Base-by-base conservation (phyloP, 1,140 invertebrate genomes). In the Drosophila kanapiae region DNA sequence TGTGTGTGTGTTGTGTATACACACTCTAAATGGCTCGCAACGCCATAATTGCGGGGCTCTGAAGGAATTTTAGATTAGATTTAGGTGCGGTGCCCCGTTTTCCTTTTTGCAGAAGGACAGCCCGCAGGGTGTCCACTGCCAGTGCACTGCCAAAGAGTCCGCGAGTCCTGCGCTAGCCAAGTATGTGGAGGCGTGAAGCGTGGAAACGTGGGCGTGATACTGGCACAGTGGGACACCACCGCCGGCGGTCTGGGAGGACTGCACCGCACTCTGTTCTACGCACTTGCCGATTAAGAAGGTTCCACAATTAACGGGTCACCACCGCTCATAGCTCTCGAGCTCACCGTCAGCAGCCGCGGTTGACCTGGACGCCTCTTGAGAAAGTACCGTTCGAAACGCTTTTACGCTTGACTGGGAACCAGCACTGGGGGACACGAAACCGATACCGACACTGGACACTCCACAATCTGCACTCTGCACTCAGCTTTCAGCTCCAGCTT, bases 301-400 rank as follows among this genome's bases (percentile, higher is more conserved):
- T 67, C 31, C 58, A 63, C 58, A 67, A 63, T 62, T 27, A 61
- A 62, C 29, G 29, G 62, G 31, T 29, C 37, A 37, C 23, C 35
- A 31, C 23, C 27, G 62, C 38, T 62, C 62, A 62, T 65, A 43
- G 62, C 38, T 62, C 10, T n/a, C 14, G 37, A 27, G 53, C 37
- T 51, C 49, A 67, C 45, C 27, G 38, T 43, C 45, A 45, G 53
- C 48, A 54, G 72, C 65, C 58, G 77, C 69, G 49, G 49, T 65
- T 78, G 77, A 91, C 78, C 38, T 40, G 38, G 38, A n/a, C 83
- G 75, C 80, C 81, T 82, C 84, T 77, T 7, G 0, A 31, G 0
- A 31, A 57, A 81, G 78, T 81, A 74, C 65, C 72, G 86, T 91
- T 88, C 72, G 72, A 87, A 77, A 77, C 74, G 77, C 78, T 78